phyloP scores from a whole-genome alignment of 2,113 vertebrate genomes.

The Anguilla japonica region DNA sequence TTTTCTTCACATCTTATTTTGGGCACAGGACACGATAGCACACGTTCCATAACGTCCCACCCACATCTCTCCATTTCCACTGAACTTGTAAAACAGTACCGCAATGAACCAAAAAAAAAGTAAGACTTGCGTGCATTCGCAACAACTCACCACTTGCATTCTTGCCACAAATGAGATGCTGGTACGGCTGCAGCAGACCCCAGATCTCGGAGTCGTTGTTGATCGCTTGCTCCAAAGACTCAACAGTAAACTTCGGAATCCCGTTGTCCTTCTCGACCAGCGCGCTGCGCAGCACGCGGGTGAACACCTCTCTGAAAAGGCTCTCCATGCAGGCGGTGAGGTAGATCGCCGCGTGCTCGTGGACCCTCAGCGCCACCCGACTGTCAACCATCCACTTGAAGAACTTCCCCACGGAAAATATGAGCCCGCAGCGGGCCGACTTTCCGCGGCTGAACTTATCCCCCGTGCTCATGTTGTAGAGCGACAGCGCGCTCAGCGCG shows the following conservation, averaged over 20 bases:
- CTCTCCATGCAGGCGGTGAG: conserved; percentile 89
- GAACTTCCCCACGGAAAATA: conserved; percentile 91
- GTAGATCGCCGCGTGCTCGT: conserved; percentile 96
- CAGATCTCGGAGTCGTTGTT: conserved; percentile 87
- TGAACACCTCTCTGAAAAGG: conserved; percentile 88
- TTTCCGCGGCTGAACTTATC: conserved; percentile 91
- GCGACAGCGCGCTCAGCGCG: conserved; percentile 86
- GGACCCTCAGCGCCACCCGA: conserved; percentile 87
- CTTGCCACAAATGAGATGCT: conserved; percentile 92
- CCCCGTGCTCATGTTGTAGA: conserved; percentile 96
- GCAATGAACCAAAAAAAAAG: background rate
- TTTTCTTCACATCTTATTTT: too few relatives aligned
- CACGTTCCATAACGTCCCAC: background rate
- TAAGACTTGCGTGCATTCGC: background rate
- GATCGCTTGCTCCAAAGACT: conserved; percentile 88
- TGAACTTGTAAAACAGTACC: background rate
- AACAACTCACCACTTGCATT: conserved; percentile 87
- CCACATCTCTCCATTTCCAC: background rate
- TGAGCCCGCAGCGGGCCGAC: conserved; percentile 87
- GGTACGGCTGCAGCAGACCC: conserved; percentile 85
- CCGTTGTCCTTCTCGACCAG: conserved; percentile 73
- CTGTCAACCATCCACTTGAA: conserved; percentile 98
- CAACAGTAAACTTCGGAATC: conserved; percentile 80
- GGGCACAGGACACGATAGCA: background rate
- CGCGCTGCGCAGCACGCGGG: conserved; percentile 73